Base-by-base conservation (phyloP, 1,140 invertebrate genomes). In the Macrobrachium nipponense region DNA sequence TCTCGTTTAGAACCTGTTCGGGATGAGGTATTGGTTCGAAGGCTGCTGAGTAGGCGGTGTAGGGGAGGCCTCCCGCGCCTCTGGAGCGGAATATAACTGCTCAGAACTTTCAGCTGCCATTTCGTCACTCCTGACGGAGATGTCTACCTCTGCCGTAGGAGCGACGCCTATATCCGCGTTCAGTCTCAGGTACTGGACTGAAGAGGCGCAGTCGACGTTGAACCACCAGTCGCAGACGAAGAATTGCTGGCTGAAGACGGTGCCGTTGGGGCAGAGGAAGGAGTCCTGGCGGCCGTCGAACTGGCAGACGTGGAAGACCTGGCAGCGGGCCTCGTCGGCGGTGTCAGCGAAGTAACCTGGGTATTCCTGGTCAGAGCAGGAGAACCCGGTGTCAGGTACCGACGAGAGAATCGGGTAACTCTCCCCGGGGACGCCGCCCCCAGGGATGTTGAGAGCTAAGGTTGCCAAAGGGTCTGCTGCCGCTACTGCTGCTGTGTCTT, bases 161-260 rank as follows among this genome's bases (percentile, higher is more conserved):
- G 51, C 27, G 12, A 36, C 23, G 70, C 70, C 70, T 7, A 73
- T 73, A 12, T 73, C 70, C 8, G 70, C 70, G 70, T 73, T 73
- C 23, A 73, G 15, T 23, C 70, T 73, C 15, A 23, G 70, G 7
- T 51, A 73, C 20, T 73, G 6, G n/a, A 17, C 70, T 17, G 70
- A 73, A 10, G 27, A 18, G 15, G 70, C 5, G 11, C 70, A 93
- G 70, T 91, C 91, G 18, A 93, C 92, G 72, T 93, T 92, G 90
- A 92, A 93, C 92, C 93, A 93, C 93, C 93, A 93, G 89, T 93
- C 93, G 87, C 93, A 93, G 0, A 93, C 93, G 78, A 93, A 93
- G 80, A 92, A 91, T 78, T 92, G 91, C 88, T 93, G 93, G 87
- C 93, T 92, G 90, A 93, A 93, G 59, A 93, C 90, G 20, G 93